phyloP scores from a whole-genome alignment of 2,888 invertebrate species.

The Aethes cnicana region DNA sequence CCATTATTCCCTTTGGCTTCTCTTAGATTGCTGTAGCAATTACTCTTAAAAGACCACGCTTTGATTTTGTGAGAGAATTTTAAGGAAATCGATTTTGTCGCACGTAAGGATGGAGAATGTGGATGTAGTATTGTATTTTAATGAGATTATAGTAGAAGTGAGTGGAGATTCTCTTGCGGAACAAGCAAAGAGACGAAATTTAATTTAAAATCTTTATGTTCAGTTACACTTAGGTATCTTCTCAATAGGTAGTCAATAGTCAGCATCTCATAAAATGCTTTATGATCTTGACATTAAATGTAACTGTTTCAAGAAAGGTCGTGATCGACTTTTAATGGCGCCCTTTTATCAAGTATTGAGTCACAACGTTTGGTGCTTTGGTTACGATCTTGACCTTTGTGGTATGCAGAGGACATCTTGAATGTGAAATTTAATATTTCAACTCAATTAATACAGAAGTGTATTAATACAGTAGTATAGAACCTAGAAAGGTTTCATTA shows the following conservation, averaged over 20 bases:
- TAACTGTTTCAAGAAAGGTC: slow-evolving; percentile 49
- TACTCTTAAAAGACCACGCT: slow-evolving; percentile 35
- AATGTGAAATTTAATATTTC: background rate
- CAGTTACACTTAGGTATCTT: too few species aligned
- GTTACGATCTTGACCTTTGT: slow-evolving; percentile 13
- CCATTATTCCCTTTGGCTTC: slow-evolving; percentile 57
- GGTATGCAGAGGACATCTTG: background rate
- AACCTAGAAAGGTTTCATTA: too few species aligned
- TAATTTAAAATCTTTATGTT: too few species aligned
- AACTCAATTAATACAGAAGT: too few species aligned
- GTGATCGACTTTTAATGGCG: slow-evolving; percentile 50
- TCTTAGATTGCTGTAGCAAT: slow-evolving; percentile 45
- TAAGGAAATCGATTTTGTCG: slow-evolving; percentile 4
- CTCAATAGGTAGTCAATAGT: slow-evolving; percentile 9
- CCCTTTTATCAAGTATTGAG: slow-evolving; percentile 30
- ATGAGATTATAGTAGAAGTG: too few species aligned
- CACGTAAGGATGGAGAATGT: too few species aligned
- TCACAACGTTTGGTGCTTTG: slow-evolving; percentile 6
- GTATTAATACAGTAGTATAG: too few species aligned
- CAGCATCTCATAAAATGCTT: slow-evolving; percentile 37
- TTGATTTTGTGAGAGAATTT: slow-evolving; percentile 10
- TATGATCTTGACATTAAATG: slow-evolving; percentile 58
- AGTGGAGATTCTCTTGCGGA: too few species aligned
- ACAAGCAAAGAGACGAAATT: too few species aligned
- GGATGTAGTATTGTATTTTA: too few species aligned